A percentile compares a stretch with the other conserved stretches of the same genome.
These are phyloP conservation scores for Cyprinodon variegatus DNA, from an alignment of 2,113 vertebrate species.

Conservation along the genomic window DNA sequence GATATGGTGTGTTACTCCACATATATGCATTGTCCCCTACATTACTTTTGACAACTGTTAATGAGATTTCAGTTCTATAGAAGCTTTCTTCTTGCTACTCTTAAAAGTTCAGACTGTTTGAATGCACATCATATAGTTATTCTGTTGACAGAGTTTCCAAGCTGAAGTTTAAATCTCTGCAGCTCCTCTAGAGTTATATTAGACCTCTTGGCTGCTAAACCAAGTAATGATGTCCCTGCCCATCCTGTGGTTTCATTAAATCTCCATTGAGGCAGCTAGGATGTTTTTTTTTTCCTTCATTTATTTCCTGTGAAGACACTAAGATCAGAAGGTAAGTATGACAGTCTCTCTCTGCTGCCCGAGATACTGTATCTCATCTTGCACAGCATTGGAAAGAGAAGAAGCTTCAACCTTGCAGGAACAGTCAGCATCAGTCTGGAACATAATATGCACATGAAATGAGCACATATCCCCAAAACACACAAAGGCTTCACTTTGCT, in stretches of 20 bases:
- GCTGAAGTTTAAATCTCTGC: background rate
- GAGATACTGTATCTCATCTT: slow-evolving; percentile 52
- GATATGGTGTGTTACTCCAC: no score
- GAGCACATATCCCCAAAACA: slow-evolving; percentile 2
- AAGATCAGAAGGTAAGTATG: slow-evolving; percentile 36
- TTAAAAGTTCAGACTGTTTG: background rate
- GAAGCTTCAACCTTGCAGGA: slow-evolving; percentile 24
- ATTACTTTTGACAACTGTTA: no score
- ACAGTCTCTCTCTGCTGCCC: slow-evolving; percentile 37
- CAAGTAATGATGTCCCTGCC: background rate
- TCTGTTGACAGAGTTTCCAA: background rate
- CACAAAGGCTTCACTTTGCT: slow-evolving; percentile 14
- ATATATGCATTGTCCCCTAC: background rate
- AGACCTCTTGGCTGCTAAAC: background rate
- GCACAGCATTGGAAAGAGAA: slow-evolving; percentile 24
- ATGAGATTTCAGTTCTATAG: background rate
- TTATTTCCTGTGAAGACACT: slow-evolving; percentile 14
- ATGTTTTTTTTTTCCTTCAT: background rate
- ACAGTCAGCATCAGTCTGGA: slow-evolving; percentile 13
- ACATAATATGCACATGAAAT: slow-evolving; percentile 22
- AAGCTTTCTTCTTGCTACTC: background rate
- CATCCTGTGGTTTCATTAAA: slow-evolving; percentile 2
- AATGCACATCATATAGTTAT: background rate
- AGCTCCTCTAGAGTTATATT: background rate
- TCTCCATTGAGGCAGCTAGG: background rate